Conservation (phyloP, 2,888 invertebrate species). For the Eugnorisma glareosa region DNA sequence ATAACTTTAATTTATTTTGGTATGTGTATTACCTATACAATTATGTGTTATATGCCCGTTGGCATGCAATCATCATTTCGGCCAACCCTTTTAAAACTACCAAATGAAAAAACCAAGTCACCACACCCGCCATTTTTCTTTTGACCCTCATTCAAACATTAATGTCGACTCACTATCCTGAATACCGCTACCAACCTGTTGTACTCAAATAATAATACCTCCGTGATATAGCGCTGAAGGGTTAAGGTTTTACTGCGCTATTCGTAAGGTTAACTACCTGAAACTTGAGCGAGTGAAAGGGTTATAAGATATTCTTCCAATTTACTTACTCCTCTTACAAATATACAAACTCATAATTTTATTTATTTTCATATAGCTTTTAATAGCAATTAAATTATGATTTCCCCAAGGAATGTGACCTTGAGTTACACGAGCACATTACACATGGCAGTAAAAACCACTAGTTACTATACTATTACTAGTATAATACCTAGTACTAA, state of each 20-base stretch:
- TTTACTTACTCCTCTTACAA: too few species aligned
- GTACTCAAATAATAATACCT: slow-evolving; percentile 43
- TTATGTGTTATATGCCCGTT: slow-evolving; percentile 1
- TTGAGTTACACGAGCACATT: not conserved
- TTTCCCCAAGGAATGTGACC: slow-evolving; percentile 12
- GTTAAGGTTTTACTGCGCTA: slow-evolving; percentile 23
- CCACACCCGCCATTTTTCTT: slow-evolving; percentile 18
- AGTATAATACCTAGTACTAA: not conserved
- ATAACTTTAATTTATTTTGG: not conserved
- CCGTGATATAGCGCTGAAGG: slow-evolving; percentile 11
- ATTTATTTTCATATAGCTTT: not conserved
- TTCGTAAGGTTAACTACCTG: slow-evolving; percentile 39
- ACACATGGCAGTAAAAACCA: not conserved
- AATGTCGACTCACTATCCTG: slow-evolving; percentile 34
- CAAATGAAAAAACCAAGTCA: slow-evolving; percentile 16
- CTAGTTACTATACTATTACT: too few species aligned
- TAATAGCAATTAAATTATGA: not conserved
- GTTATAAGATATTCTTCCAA: too few species aligned
- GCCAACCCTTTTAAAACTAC: slow-evolving; percentile 7
- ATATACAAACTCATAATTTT: not conserved
- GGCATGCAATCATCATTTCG: slow-evolving; percentile 20
- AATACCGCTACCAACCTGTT: slow-evolving; percentile 59
- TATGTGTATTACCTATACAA: not conserved
- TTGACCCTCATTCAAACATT: slow-evolving; percentile 4
- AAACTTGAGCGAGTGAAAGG: slow-evolving; percentile 10